Evolutionary conservation across 2,113 vertebrate species (phyloP).

Genomic region (Chloropsis cyanopogon): DNA sequence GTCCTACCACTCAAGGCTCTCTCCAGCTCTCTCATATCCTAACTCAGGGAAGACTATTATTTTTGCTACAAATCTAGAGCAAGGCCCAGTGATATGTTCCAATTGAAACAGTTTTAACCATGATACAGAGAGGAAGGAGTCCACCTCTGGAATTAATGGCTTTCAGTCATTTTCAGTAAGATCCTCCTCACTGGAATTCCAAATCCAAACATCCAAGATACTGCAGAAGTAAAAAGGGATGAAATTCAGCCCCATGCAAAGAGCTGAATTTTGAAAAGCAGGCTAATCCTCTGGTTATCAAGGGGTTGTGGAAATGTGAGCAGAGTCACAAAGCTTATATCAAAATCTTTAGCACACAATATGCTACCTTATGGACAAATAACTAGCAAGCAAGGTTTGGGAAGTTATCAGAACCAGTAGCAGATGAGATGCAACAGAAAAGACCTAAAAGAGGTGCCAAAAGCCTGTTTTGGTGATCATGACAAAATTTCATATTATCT

Average conservation of each 20-base stretch:
- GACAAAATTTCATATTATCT: neutral
- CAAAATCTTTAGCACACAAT: neutral
- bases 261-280: conserved; percentile 5
- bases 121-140: neutral
- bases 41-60: neutral
- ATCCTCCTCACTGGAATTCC: conserved; percentile 39
- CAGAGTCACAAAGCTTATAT: neutral
- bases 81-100: neutral
- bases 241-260: conserved; percentile 30
- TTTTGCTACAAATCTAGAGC: neutral
- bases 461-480: neutral
- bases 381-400: conserved; percentile 9
- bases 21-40: neutral
- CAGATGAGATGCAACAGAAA: neutral
- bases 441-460: neutral
- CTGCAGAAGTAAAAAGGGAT: neutral
- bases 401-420: conserved; percentile 54
- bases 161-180: neutral
- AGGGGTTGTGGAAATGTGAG: neutral
- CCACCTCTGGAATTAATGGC: neutral
- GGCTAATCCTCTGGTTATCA: neutral
- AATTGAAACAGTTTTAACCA: neutral
- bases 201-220: neutral
- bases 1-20: neutral
- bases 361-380: neutral